Evolutionary conservation across 2,888 invertebrate species (phyloP).

Genomic region (Drosophila diplacantha): DNA sequence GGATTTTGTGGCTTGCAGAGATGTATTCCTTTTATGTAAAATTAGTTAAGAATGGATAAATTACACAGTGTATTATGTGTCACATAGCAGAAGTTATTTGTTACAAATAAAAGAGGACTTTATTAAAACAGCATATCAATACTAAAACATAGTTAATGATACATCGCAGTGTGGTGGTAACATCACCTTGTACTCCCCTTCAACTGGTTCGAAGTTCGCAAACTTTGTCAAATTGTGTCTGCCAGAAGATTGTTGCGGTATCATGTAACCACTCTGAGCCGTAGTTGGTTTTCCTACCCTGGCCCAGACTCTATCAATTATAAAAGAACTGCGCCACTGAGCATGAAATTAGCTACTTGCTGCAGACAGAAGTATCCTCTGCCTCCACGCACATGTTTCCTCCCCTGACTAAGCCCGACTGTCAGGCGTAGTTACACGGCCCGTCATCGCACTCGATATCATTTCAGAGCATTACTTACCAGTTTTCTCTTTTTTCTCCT

Average conservation of each 20-base stretch:
- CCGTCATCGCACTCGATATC: conserved; percentile 59
- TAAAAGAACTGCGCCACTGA: conserved; percentile 59
- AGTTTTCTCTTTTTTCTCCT: conserved; percentile 27
- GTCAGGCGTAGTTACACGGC: conserved; percentile 28
- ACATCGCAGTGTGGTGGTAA: background rate
- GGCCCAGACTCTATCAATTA: conserved; percentile 55
- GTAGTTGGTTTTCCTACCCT: conserved; percentile 5
- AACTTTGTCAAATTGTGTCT: conserved; percentile 14
- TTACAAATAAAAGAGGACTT: background rate
- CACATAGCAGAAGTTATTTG: background rate
- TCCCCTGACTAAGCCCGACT: conserved; percentile 45
- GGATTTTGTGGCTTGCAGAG: background rate
- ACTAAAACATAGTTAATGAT: no score
- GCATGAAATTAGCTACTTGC: conserved; percentile 69
- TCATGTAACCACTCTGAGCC: conserved; percentile 25
- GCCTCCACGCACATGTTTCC: conserved; percentile 16
- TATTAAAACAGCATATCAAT: background rate
- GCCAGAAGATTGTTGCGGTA: conserved; percentile 18
- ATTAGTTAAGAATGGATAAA: background rate
- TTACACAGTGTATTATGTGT: background rate
- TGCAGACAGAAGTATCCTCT: conserved; percentile 31
- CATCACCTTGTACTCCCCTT: background rate
- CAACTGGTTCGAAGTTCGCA: conserved; percentile 5
- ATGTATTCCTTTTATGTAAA: background rate
- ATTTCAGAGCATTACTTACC: conserved; percentile 42